Base-by-base conservation (phyloP, 2,888 invertebrate genomes). In the Pachymerium ferrugineum region DNA sequence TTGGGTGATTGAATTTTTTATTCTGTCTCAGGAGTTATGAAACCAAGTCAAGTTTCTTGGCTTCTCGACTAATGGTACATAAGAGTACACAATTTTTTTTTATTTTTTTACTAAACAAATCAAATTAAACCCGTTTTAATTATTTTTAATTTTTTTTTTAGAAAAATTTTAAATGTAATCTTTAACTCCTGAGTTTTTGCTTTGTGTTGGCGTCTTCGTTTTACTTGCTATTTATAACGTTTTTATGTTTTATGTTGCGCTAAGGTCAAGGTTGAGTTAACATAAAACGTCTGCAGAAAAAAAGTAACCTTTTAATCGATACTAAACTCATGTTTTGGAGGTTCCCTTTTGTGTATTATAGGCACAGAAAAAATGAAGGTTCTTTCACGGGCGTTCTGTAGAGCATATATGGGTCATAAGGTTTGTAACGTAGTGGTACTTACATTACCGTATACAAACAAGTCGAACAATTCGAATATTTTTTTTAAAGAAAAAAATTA, bases 61-160 rank as follows among this genome's bases (percentile, higher is more conserved):
- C 47, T 47, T 47, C 47, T 47, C 47, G 22, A 19, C 47, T 47
- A 47, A 47, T 47, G 47, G 47, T 47, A 47, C 47, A 47, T n/a
- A n/a, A n/a, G n/a, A n/a, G n/a, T n/a, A n/a, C n/a, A n/a, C n/a
- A n/a, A n/a, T n/a, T n/a, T n/a, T n/a, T n/a, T n/a, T n/a, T n/a
- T n/a, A n/a, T n/a, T n/a, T n/a, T n/a, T n/a, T n/a, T n/a, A n/a
- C n/a, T n/a, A n/a, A n/a, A n/a, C n/a, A n/a, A n/a, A n/a, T n/a
- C n/a, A n/a, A n/a, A n/a, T n/a, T n/a, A n/a, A n/a, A n/a, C n/a
- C n/a, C n/a, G n/a, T n/a, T n/a, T n/a, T 8, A 38, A 38, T 38
- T 38, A n/a, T 38, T 38, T 38, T 38, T 38, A 3, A 4, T 8
- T 33, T 33, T 33, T 8, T 8, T 33, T 33, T 12, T 8, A 4